Evolutionary conservation across 2,797 vertebrate genomes (phyloP).

Genomic region (Enteromius anoplus): DNA sequence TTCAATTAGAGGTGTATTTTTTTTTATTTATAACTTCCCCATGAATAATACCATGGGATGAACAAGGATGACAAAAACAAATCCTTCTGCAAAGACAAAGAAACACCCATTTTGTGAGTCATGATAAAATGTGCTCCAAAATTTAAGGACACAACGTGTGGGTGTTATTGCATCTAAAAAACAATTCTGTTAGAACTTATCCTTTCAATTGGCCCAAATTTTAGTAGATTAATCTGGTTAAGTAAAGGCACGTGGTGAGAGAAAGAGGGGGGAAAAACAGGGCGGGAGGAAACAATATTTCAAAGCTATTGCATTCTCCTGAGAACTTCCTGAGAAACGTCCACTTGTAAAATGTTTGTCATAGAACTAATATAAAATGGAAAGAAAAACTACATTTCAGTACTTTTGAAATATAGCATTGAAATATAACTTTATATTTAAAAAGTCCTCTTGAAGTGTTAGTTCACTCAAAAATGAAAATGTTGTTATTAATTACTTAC

Average conservation of each 20-base stretch:
- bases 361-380: not conserved
- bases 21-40: not conserved
- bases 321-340: not conserved
- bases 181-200: not conserved
- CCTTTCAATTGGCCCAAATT: not conserved
- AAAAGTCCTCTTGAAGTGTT: not conserved
- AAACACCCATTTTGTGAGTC: constrained; percentile 2
- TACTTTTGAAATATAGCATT: not conserved
- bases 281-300: not conserved
- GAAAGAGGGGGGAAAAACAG: not conserved
- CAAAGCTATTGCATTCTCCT: not conserved
- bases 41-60: constrained; percentile 1
- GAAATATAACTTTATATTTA: not conserved
- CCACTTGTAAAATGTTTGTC: not conserved
- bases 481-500: not conserved
- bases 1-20: not conserved
- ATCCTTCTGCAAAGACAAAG: constrained; percentile 18
- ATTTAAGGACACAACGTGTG: not conserved
- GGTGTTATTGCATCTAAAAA: not conserved
- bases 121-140: not conserved
- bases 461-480: not conserved
- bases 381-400: not conserved
- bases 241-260: not conserved
- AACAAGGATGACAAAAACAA: not conserved
- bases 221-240: not conserved